Conservation (phyloP, 2,797 vertebrate species). For the Premnoplex brunnescens region DNA sequence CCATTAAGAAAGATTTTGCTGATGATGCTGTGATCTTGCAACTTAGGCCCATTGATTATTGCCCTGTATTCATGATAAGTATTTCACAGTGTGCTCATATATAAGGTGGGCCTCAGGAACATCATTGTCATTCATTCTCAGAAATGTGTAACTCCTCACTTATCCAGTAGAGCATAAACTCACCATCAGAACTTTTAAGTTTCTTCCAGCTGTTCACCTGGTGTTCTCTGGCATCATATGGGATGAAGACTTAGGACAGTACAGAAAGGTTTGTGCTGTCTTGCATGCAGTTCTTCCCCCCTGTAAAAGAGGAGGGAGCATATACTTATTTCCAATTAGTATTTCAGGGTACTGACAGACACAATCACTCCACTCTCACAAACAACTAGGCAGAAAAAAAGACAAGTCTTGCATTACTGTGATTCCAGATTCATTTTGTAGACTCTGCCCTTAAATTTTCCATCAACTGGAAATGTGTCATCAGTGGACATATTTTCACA, state of each 20-base stretch:
- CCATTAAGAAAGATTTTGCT: not conserved
- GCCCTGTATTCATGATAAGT: not conserved
- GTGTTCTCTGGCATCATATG: accelerated
- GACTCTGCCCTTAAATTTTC: not conserved
- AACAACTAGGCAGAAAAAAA: not conserved
- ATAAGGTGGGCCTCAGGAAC: not conserved
- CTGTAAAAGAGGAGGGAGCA: not conserved
- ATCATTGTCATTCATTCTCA: accelerated
- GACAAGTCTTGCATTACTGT: not conserved
- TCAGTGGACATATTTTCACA: not conserved
- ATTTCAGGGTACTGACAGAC: not conserved
- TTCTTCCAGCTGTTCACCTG: not conserved
- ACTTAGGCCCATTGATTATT: not conserved
- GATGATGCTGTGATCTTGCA: not conserved
- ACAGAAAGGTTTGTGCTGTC: not conserved
- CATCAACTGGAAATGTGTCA: not conserved
- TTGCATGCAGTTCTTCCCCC: not conserved
- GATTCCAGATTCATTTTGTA: not conserved
- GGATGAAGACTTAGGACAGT: not conserved
- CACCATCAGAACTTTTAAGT: not conserved
- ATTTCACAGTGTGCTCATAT: not conserved
- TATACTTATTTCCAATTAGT: not conserved
- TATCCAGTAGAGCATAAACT: accelerated
- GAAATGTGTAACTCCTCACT: accelerated
- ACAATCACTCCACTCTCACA: not conserved